phyloP scores from a whole-genome alignment of 1,140 invertebrate genomes.

The Drosophila parabipectinata region DNA sequence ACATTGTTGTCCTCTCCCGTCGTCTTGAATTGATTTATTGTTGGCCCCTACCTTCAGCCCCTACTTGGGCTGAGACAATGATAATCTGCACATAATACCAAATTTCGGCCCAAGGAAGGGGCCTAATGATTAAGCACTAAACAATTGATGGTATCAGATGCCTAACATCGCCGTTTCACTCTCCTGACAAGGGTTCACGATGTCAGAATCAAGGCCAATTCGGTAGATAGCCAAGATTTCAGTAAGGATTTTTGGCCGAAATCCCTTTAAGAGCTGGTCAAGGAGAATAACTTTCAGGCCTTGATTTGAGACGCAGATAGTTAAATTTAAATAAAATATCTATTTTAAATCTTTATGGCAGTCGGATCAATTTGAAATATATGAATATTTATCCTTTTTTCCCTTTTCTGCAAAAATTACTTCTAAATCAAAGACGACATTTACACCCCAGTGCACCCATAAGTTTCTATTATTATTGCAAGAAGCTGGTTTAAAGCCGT shows the following conservation, averaged over 20 bases:
- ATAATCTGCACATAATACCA: conserved; percentile 38
- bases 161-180: conserved; percentile 2
- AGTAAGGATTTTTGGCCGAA: background rate
- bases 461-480: conserved; percentile 11
- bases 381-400: background rate
- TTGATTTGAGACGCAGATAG: too few relatives aligned
- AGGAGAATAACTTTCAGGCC: too few relatives aligned
- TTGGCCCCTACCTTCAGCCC: too few relatives aligned
- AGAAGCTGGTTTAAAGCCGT: background rate
- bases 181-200: conserved; percentile 34
- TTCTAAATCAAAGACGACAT: background rate
- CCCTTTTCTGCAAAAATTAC: background rate
- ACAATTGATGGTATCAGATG: conserved; percentile 43
- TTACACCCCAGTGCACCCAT: conserved; percentile 14
- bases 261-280: background rate
- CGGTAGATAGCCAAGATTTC: conserved; percentile 5
- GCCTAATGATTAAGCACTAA: conserved; percentile 42
- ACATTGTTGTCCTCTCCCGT: background rate
- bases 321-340: too few relatives aligned
- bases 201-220: conserved; percentile 24
- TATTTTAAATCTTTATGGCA: too few relatives aligned
- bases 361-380: background rate
- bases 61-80: conserved; percentile 28
- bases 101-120: conserved; percentile 10
- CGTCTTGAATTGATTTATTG: conserved; percentile 34